Evolutionary conservation across 2,888 invertebrate species (phyloP), one percentile per base, ranked within the genome.

Genomic region (Sericinus montela): DNA sequence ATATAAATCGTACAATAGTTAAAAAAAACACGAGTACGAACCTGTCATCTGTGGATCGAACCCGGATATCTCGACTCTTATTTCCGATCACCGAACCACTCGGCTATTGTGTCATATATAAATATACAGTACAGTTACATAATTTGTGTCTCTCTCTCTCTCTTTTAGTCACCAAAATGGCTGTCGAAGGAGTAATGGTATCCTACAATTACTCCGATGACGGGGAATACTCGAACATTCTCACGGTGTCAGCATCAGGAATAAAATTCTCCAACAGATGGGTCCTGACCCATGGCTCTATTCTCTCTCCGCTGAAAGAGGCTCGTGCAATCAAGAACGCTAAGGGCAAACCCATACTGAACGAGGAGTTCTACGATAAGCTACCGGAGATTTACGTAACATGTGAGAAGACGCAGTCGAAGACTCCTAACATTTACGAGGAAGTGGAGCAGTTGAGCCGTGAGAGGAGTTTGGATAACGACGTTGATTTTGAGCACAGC

Each of bases 231-330:
- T 78, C 86, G 0, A 87, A 86, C 55, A 88, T 88, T 57, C 68
- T 87, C 11, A 88, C 83, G 0, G 86, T 86, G 3, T 82, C 90
- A 1, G 82, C 88, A 0, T 91, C 91, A 2, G 91, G 90, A 13
- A 85, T 90, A 56, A 79, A 78, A 52, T 90, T 90, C 67, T 80
- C 82, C 40, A 69, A 81, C n/a, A 72, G 89, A 14, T 90, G 90
- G 89, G 83, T 91, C 25, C 69, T 91, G 4, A 88, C 90, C 0
- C 90, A 91, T 56, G 91, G 90, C 2, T 87, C 88, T 19, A 78
- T 90, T 9, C 70, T 91, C 11, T 82, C 83, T 0, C 80, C 89
- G 0, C 56, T 85, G n/a, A 78, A 85, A 56, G 82, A 86, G 53
- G 85, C 82, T 0, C 69, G 74, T 19, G 62, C 76, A 5, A 75